phyloP scores from a whole-genome alignment of 2,888 invertebrate genomes.

The Saturnia japonica region DNA sequence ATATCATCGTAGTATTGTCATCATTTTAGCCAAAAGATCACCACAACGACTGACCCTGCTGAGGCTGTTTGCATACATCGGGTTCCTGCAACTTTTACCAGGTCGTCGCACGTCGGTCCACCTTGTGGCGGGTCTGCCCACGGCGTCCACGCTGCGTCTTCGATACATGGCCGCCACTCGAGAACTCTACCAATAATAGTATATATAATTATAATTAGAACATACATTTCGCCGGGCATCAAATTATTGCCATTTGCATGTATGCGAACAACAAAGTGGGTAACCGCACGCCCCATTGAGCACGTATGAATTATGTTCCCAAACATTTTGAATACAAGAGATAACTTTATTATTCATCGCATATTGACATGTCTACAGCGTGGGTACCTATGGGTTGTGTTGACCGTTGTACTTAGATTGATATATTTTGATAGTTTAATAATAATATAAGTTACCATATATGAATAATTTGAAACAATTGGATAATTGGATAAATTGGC shows the following conservation, averaged over 20 bases:
- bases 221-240: neutral
- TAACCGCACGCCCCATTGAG: conserved; percentile 44
- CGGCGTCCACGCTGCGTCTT: too few relatives aligned
- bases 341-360: conserved; percentile 37
- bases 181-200: too few relatives aligned
- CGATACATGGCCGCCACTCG: too few relatives aligned
- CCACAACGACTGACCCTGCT: too few relatives aligned
- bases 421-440: conserved; percentile 16
- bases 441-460: conserved; percentile 17
- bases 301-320: conserved; percentile 45
- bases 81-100: too few relatives aligned
- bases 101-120: too few relatives aligned
- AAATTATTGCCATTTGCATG: conserved; percentile 32
- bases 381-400: neutral
- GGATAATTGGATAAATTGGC: conserved; percentile 1
- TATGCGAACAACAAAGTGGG: conserved; percentile 15
- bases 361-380: conserved; percentile 20
- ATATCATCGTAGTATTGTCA: too few relatives aligned
- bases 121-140: too few relatives aligned
- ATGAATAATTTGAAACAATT: conserved; percentile 6
- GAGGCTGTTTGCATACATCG: too few relatives aligned
- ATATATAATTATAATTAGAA: neutral
- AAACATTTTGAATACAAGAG: conserved; percentile 48
- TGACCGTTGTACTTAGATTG: conserved; percentile 9
- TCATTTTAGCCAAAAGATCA: too few relatives aligned